Conservation (phyloP, 2,113 vertebrate genomes). For the Manacus vitellinus region DNA sequence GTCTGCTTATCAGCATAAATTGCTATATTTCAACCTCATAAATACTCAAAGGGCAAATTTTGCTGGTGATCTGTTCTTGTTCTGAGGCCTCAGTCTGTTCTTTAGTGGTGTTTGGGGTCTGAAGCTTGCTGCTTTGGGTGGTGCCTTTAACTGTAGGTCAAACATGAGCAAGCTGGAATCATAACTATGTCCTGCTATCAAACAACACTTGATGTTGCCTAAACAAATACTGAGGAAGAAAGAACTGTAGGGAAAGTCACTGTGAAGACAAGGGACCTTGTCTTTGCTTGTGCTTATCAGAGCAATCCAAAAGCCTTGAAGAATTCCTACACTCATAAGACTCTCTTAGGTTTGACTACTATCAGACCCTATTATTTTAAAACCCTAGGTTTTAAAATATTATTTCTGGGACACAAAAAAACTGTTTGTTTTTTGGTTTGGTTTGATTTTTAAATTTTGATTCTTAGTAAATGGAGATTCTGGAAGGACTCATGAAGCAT, state of each 20-base stretch:
- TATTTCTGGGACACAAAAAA: background rate
- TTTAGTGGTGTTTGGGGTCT: background rate
- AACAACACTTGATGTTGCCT: accelerated
- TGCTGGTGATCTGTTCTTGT: background rate
- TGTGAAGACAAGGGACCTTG: background rate
- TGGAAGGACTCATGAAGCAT: background rate
- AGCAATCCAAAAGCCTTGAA: background rate
- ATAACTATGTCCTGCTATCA: background rate
- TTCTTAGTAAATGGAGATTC: background rate
- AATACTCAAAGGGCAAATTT: background rate
- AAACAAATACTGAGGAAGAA: background rate
- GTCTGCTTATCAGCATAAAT: background rate
- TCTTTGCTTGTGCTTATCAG: background rate
- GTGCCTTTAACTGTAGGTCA: background rate
- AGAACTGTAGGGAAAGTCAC: background rate
- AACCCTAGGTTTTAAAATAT: background rate
- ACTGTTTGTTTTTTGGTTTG: background rate
- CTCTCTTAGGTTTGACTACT: background rate
- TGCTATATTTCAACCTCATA: background rate
- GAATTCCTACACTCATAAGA: background rate
- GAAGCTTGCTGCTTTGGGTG: background rate
- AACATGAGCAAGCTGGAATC: background rate
- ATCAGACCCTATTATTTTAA: background rate
- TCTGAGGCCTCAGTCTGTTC: background rate
- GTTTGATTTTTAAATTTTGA: background rate